Evolutionary conservation across 1,140 invertebrate species (phyloP).

Genomic region (Drosophila hydei): DNA sequence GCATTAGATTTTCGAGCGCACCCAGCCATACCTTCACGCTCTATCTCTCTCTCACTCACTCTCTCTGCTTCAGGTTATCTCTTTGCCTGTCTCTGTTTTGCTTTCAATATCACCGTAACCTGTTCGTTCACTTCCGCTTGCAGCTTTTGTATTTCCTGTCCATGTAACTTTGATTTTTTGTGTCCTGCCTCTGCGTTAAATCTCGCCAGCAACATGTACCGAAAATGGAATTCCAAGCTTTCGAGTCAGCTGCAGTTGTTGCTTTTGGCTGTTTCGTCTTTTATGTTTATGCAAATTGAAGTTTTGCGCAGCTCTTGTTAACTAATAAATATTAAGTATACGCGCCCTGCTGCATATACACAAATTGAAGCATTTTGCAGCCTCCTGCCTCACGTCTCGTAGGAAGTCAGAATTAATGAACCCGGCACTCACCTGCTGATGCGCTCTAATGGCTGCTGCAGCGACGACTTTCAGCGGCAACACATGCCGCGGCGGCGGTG

Average conservation of each 20-base stretch:
- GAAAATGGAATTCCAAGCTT: constrained; percentile 25
- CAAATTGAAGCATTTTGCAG: constrained; percentile 65
- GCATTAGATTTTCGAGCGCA: constrained; percentile 75
- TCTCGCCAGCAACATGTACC: constrained; percentile 59
- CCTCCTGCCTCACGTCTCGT: no score
- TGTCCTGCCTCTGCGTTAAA: constrained; percentile 70
- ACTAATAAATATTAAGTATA: constrained; percentile 79
- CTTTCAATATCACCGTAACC: constrained; percentile 30
- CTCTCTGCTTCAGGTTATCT: no score
- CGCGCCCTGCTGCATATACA: constrained; percentile 38
- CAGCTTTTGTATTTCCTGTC: constrained; percentile 59
- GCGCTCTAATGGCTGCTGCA: constrained; percentile 53
- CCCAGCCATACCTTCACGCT: no score
- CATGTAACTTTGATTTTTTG: constrained; percentile 76
- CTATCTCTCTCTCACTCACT: background rate
- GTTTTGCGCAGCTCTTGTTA: constrained; percentile 54
- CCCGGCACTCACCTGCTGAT: constrained; percentile 63
- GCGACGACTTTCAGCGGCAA: constrained; percentile 57
- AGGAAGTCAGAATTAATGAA: no score
- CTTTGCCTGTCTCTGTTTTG: background rate
- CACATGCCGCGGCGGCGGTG: constrained; percentile 35
- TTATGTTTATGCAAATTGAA: constrained; percentile 83
- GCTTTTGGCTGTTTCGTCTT: constrained; percentile 60
- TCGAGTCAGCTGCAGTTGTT: constrained; percentile 18
- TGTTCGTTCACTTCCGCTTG: constrained; percentile 53